phyloP scores from a whole-genome alignment of 2,113 vertebrate species.

The rat (Rattus norvegicus) region GRCr8 NC_086019.1:21813501-21814000 shows the following conservation, averaged over 20 bases:
- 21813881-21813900: conserved; percentile 20
- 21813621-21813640: neutral
- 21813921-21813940: conserved; percentile 1
- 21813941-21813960: conserved; percentile 24
- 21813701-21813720: conserved; percentile 36
- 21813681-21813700: conserved; percentile 52
- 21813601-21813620: conserved; percentile 2
- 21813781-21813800: neutral
- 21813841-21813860: neutral
- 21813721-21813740: conserved; percentile 46
- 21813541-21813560: neutral
- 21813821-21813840: neutral
- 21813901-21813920: neutral
- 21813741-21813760: neutral
- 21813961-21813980: conserved; percentile 30
- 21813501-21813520: neutral
- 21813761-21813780: conserved; percentile 26
- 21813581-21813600: neutral
- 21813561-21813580: neutral
- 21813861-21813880: neutral
- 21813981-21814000: conserved; percentile 30
- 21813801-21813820: neutral
- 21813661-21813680: neutral
- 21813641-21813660: neutral
- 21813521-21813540: neutral